These are phyloP conservation scores for Hypocryptadius cinnamomeus DNA, from an alignment of 2,113 vertebrate genomes.

Conservation along the genomic window DNA sequence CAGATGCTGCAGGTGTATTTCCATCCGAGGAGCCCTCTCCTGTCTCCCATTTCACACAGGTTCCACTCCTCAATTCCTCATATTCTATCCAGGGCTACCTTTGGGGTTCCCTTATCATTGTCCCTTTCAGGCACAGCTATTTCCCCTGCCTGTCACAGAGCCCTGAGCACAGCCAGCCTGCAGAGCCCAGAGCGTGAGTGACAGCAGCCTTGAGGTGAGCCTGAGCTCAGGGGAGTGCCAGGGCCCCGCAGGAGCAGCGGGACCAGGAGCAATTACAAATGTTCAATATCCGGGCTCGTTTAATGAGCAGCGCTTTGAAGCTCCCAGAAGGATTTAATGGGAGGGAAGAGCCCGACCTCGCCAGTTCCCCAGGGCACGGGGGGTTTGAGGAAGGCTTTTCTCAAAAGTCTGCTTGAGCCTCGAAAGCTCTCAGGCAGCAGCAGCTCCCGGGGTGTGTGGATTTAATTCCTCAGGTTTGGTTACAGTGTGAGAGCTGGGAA, in stretches of 20 bases:
- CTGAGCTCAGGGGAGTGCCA: neutral
- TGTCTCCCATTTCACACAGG: neutral
- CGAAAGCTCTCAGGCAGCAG: neutral
- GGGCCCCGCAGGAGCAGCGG: neutral
- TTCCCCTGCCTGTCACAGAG: neutral
- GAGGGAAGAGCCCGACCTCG: neutral
- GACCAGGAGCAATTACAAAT: neutral
- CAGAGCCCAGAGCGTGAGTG: neutral
- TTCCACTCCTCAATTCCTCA: neutral
- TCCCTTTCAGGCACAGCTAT: neutral
- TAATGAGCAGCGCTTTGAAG: neutral
- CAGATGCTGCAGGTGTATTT: neutral
- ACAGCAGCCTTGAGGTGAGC: neutral
- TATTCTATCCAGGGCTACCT: neutral
- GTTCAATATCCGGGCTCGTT: neutral
- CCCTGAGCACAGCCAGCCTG: neutral
- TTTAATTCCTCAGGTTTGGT: neutral
- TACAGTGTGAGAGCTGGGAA: neutral
- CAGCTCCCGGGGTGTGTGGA: neutral
- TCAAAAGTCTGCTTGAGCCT: neutral
- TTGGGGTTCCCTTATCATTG: neutral
- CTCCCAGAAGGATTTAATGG: neutral
- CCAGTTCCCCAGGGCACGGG: neutral
- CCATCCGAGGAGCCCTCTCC: neutral
- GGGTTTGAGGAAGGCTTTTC: neutral